Evolutionary conservation across 2,888 invertebrate species (phyloP), one percentile per base, ranked within the genome.

Genomic region (Cotesia congregata): DNA sequence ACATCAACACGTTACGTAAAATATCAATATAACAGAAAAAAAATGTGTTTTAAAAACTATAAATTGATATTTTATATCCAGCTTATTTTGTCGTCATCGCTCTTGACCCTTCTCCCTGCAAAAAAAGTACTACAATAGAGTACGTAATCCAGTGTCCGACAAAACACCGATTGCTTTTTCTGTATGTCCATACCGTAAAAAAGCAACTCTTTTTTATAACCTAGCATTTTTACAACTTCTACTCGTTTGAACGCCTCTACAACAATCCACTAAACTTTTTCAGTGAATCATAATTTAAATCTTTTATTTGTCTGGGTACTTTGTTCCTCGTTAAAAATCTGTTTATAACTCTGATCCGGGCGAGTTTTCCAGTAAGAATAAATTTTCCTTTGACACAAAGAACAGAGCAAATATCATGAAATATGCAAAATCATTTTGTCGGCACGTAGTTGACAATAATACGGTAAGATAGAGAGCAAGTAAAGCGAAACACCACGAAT

Each of bases 381-480:
- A n/a, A 60, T 60, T 60, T 60, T 17, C 6, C 7, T 62, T 15
- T 62, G 20, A 62, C 12, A 50, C 7, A 62, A 62, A 62, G 62
- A 62, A 62, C 7, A 20, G 15, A 62, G 62, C 15, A 15, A 62
- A 62, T 62, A 15, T 61, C 67, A 75, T 75, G 60, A 75, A 75
- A 75, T 60, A 75, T 75, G 65, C 40, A 75, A 38, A 75, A 75
- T 71, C 71, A 75, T 67, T 75, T 75, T 75, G 75, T 71, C 67
- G 38, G 62, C 12, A 65, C 38, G 59, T 59, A 41, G 50, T 12
- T 12, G 50, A 41, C 64, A 61, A 67, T 75, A 69, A 71, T 39
- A 71, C 40, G 17, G 5, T 12, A 12, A 50, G 70, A 70, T 59
- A 15, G 15, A 6, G 60, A 59, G 7, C n/a, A 41, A 41, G 41